Base-by-base conservation (phyloP, 2,888 invertebrate genomes). In the Cryptocheilus praepositus region DNA sequence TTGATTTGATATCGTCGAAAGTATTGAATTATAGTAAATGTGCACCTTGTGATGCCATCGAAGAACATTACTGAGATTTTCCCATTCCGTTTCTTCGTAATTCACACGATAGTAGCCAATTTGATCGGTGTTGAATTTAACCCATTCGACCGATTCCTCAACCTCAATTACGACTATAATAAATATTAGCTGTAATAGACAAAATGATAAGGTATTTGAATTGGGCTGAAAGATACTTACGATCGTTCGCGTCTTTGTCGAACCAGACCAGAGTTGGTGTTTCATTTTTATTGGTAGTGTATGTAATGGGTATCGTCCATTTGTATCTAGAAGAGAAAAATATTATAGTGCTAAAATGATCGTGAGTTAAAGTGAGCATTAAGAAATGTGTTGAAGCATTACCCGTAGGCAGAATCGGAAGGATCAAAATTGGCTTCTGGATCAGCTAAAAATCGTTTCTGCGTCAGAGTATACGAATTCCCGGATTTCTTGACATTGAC, bases 21-120 rank as follows among this genome's bases (percentile, higher is more conserved):
- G 25, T 16, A 36, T 36, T 3, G 18, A 2, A 22, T 21, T 25
- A 15, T 16, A 21, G 2, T 0, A 3, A 8, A 2, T 22, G 28
- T 25, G 79, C 83, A 91, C 91, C 78, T 85, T 79, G 58, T 90
- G 89, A 73, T 90, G 88, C 18, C 72, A 76, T 13, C 71, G 72
- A n/a, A 93, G 84, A 2, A 90, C 86, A 0, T 86, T 81, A 16
- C 83, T 84, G 15, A 93, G 83, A 5, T 81, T 82, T 21, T 89
- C 76, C 97, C 97, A 97, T 81, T 93, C 91, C 0, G 90, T 89
- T 2, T 86, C 74, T 0, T 93, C 91, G 85, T 98, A 98, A 85
- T 96, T 96, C 0, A 98, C 96, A 65, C 96, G 91, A 88, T 96
- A 98, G 88, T 94, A 98, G 0, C 98, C 97, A 13, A 94, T 91